These are phyloP conservation scores for Zaprionus nigranus DNA, from an alignment of 1,140 invertebrate species.

Conservation along the genomic window DNA sequence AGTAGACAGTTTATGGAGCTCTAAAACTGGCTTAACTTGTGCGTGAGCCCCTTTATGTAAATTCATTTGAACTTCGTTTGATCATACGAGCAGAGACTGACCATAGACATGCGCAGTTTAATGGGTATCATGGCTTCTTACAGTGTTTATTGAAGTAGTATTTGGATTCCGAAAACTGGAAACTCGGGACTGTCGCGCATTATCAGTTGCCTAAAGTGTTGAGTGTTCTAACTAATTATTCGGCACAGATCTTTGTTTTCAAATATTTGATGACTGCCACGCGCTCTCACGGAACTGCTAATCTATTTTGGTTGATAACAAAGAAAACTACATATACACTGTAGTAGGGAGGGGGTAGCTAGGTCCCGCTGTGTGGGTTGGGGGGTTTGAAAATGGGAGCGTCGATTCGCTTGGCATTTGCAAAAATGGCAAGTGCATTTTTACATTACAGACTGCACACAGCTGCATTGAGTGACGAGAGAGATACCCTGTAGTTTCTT, in stretches of 20 bases:
- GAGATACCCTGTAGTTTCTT: constrained; percentile 8
- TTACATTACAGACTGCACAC: neutral
- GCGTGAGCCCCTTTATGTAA: constrained; percentile 3
- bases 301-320: constrained; percentile 31
- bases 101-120: constrained; percentile 13
- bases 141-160: neutral
- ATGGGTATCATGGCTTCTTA: constrained; percentile 11
- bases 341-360: neutral
- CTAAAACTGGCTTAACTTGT: constrained; percentile 3
- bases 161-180: neutral
- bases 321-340: neutral
- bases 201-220: constrained; percentile 26
- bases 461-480: constrained; percentile 1
- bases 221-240: constrained; percentile 62
- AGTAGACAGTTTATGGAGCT: constrained; percentile 2
- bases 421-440: constrained; percentile 50
- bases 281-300: constrained; percentile 51
- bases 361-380: neutral
- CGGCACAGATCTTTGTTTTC: constrained; percentile 42
- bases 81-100: constrained; percentile 23
- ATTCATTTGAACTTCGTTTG: constrained; percentile 4
- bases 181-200: neutral
- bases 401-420: constrained; percentile 28
- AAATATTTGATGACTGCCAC: constrained; percentile 61
- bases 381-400: neutral